Evolutionary conservation across 2,113 vertebrate genomes (phyloP), one percentile per base, ranked within the genome.

Genomic region (Talpa occidentalis): DNA sequence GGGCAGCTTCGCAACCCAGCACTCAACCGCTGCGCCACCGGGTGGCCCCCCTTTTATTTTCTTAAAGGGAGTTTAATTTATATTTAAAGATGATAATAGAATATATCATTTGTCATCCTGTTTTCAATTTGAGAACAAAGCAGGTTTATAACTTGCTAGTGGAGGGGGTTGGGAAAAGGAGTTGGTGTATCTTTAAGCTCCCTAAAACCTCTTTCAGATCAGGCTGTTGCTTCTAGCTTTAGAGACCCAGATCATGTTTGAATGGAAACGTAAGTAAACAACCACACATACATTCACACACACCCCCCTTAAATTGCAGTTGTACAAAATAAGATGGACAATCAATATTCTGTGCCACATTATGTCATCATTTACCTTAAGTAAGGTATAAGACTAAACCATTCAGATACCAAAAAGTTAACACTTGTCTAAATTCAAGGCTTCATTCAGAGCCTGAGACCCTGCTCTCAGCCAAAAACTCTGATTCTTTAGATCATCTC

Each of bases 351-450:
- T 74, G n/a, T 70, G 59, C 66, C 59, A 10, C 26, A 22, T 89
- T 59, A 22, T 82, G 40, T 24, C 49, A 62, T 81, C 64, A 11
- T 88, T 90, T 94, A 90, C 70, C 74, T 93, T 59, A 66, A 80
- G 67, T 30, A 28, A 49, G 76, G 59, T 37, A 7, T 52, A 52
- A 15, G 49, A 52, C 49, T 42, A 10, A 72, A 22, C 52, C 64
- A 17, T 87, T 86, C 10, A 79, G 60, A 44, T 82, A 37, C 67
- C 59, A 73, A 40, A 56, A 37, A 69, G 21, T 74, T 64, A 64
- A 40, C 60, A 35, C 10, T 17, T 19, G 26, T n/a, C 64, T 70
- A 0, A 86, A 35, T 52, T 60, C 5, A 8, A 83, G 52, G 19
- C 32, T 60, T 60, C 49, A 2, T 73, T 62, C 59, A 90, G 74